Conservation (phyloP, 2,113 vertebrate genomes). For the Sapajus apella region DNA sequence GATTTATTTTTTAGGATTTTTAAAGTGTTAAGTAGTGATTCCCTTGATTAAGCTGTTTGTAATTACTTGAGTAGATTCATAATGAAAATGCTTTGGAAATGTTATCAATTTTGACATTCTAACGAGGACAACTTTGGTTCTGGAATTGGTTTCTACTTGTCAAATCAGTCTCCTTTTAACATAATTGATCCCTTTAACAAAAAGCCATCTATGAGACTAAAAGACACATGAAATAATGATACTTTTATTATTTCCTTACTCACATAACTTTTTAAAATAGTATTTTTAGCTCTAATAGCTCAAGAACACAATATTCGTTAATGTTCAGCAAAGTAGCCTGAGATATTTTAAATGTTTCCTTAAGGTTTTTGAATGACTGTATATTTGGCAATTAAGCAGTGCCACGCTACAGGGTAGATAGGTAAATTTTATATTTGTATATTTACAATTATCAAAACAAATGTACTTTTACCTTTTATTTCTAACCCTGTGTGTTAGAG, state of each 20-base stretch:
- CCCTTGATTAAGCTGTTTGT: constrained; percentile 65
- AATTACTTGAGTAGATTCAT: constrained; percentile 63
- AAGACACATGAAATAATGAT: constrained; percentile 76
- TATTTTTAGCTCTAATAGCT: constrained; percentile 59
- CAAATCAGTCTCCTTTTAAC: constrained; percentile 68
- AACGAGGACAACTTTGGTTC: constrained; percentile 45
- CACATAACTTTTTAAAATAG: constrained; percentile 52
- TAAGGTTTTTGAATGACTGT: constrained; percentile 65
- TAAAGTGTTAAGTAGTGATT: constrained; percentile 49
- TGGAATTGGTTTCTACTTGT: constrained; percentile 64
- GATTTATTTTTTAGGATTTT: neutral
- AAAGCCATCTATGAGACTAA: constrained; percentile 72
- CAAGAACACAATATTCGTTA: constrained; percentile 19
- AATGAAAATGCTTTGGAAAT: constrained; percentile 68
- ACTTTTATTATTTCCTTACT: constrained; percentile 67
- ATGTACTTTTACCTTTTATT: constrained; percentile 64
- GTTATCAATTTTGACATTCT: constrained; percentile 42
- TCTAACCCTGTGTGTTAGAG: constrained; percentile 67
- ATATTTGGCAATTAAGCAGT: constrained; percentile 67
- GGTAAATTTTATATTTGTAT: constrained; percentile 73
- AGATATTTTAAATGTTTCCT: constrained; percentile 62
- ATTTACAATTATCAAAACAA: constrained; percentile 67
- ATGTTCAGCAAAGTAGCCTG: constrained; percentile 52
- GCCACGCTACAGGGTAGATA: constrained; percentile 71
- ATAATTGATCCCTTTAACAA: constrained; percentile 75